Conservation (phyloP, 2,888 invertebrate genomes). For the Phaonia tiefii region DNA sequence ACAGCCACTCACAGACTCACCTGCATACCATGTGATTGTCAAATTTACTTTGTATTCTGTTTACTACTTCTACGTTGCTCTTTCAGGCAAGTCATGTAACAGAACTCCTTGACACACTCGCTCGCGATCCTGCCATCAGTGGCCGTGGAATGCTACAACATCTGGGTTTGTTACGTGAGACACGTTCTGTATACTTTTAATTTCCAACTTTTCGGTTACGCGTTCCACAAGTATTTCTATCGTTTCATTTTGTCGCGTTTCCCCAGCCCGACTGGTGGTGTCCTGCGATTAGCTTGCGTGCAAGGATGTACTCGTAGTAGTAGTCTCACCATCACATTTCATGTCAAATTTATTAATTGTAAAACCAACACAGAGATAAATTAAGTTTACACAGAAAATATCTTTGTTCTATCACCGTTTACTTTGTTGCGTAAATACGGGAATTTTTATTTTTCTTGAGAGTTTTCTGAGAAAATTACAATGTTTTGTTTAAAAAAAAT, state of each 20-base stretch:
- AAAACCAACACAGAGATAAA: constrained; percentile 62
- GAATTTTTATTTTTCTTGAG: not conserved
- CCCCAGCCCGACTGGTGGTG: not conserved
- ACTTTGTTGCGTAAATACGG: not conserved
- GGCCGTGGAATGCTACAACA: too few species aligned
- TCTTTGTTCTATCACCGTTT: not conserved
- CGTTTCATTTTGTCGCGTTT: not conserved
- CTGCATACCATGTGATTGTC: not conserved
- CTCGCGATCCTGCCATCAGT: not conserved
- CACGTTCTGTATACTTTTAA: constrained; percentile 63
- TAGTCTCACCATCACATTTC: constrained; percentile 20
- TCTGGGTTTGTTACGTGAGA: constrained; percentile 46
- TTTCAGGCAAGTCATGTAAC: not conserved
- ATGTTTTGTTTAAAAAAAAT: not conserved
- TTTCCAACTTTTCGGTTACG: constrained; percentile 47
- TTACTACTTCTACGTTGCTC: not conserved
- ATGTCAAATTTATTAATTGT: constrained; percentile 65
- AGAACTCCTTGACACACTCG: constrained; percentile 12
- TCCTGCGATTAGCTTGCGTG: too few species aligned
- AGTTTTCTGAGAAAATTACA: not conserved
- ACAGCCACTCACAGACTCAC: not conserved
- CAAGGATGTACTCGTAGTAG: too few species aligned
- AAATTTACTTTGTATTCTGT: not conserved
- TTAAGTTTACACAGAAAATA: constrained; percentile 53
- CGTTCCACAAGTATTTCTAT: constrained; percentile 10